phyloP scores from a whole-genome alignment of 2,113 vertebrate genomes.

The Tachysurus vachellii region DNA sequence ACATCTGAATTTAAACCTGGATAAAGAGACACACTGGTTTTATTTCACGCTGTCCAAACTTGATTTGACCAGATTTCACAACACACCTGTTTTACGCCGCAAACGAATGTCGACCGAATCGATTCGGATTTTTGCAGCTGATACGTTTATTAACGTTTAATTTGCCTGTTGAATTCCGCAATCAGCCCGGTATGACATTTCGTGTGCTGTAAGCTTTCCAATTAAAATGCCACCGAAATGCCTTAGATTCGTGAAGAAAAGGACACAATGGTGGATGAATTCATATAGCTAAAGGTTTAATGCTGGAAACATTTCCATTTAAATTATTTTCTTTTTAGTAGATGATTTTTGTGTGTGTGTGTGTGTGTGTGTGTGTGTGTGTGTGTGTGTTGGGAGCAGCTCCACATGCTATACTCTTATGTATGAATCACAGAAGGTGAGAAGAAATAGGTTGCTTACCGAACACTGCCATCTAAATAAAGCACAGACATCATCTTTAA shows the following conservation, averaged over 20 bases:
- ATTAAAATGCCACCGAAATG: slow-evolving; percentile 19
- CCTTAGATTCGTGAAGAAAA: neutral
- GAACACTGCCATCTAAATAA: slow-evolving; percentile 37
- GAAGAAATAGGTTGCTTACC: slow-evolving; percentile 16
- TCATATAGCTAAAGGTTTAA: neutral
- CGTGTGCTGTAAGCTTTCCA: neutral
- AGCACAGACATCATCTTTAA: slow-evolving; percentile 3
- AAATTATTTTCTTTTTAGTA: neutral
- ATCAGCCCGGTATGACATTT: neutral
- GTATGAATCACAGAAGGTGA: slow-evolving; percentile 28
- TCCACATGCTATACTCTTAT: slow-evolving; percentile 17
- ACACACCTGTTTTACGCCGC: neutral
- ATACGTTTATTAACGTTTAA: neutral
- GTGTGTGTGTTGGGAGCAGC: neutral
- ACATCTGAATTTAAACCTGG: neutral
- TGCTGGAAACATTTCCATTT: neutral
- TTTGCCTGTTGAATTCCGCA: neutral
- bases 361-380: neutral
- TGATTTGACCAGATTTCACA: neutral
- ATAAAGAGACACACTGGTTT: neutral
- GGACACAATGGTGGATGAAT: neutral
- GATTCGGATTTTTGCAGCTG: neutral
- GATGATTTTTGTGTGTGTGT: neutral
- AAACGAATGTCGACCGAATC: no score
- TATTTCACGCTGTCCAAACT: neutral